Percentiles rank a stretch among this genome's conserved stretches.
These are phyloP conservation scores for Sebastes fasciatus DNA, from an alignment of 2,113 vertebrate genomes.

Conservation along the genomic window DNA sequence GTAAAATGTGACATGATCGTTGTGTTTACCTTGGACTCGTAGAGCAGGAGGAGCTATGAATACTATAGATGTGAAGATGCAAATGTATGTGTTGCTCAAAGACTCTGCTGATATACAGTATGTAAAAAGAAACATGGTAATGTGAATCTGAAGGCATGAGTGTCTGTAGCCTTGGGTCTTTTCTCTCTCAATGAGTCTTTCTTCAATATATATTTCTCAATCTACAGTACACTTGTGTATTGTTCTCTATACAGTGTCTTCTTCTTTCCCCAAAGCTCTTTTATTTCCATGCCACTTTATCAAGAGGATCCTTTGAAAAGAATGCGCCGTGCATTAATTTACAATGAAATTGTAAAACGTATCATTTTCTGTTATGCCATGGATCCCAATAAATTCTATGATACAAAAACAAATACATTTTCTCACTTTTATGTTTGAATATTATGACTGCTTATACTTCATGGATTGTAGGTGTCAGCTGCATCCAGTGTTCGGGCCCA, in stretches of 20 bases:
- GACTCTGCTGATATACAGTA: slow-evolving; percentile 7
- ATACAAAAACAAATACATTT: slow-evolving; percentile 22
- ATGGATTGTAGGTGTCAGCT: background rate
- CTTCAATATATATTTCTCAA: slow-evolving; percentile 19
- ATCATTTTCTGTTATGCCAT: slow-evolving; percentile 43
- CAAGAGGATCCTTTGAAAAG: background rate
- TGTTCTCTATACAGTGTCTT: slow-evolving; percentile 20
- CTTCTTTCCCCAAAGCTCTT: slow-evolving; percentile 9
- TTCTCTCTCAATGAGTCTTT: slow-evolving; percentile 1
- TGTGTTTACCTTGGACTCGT: slow-evolving; percentile 10
- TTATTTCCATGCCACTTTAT: slow-evolving; percentile 34
- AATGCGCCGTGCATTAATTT: slow-evolving; percentile 33
- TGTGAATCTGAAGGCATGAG: slow-evolving; percentile 32
- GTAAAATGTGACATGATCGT: background rate
- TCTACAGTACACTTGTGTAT: slow-evolving; percentile 39
- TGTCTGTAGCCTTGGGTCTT: slow-evolving; percentile 34
- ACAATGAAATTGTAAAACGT: slow-evolving; percentile 32
- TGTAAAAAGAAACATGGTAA: slow-evolving; percentile 22
- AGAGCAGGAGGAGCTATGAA: background rate
- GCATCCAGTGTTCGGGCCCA: background rate
- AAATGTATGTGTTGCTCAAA: slow-evolving; percentile 2
- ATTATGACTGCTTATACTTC: background rate
- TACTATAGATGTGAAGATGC: slow-evolving; percentile 19
- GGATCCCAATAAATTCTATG: slow-evolving; percentile 70
- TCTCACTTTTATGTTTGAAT: slow-evolving; percentile 1